A percentile compares a stretch with the other conserved stretches of the same genome.
These are phyloP conservation scores for Tyrophagus putrescentiae DNA, from an alignment of 1,140 invertebrate species.

Conservation along the genomic window DNA sequence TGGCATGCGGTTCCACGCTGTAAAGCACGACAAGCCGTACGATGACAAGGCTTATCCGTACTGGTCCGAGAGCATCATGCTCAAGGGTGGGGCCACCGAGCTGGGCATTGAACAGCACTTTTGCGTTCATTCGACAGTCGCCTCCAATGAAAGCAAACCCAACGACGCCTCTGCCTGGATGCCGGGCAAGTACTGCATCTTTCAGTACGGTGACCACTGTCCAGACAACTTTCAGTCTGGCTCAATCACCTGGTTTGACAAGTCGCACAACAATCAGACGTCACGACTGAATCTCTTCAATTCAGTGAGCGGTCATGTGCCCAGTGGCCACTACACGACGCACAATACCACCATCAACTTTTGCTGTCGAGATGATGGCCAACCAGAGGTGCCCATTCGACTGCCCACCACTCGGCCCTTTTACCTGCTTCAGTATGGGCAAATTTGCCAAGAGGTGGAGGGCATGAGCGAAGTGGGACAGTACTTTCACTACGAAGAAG, in stretches of 20 bases:
- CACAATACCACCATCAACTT: constrained; percentile 28
- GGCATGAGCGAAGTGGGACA: constrained; percentile 29
- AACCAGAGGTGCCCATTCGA: constrained; percentile 25
- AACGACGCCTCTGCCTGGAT: constrained; percentile 17
- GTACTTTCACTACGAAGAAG: constrained; percentile 30
- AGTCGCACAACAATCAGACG: constrained; percentile 18
- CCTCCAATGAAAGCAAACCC: constrained; percentile 6
- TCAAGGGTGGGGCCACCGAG: constrained; percentile 25
- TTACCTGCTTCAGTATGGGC: constrained; percentile 29
- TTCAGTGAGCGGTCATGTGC: background rate
- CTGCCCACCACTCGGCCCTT: constrained; percentile 29
- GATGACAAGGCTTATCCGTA: constrained; percentile 27
- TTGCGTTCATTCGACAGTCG: constrained; percentile 24
- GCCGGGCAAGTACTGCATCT: constrained; percentile 30
- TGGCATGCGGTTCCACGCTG: constrained; percentile 26
- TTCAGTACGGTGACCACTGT: constrained; percentile 28
- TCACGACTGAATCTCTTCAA: background rate
- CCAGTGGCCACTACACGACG: constrained; percentile 22
- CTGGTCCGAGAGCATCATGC: constrained; percentile 27
- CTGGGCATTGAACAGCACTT: constrained; percentile 28
- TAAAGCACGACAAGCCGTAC: constrained; percentile 25
- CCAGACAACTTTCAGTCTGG: constrained; percentile 28
- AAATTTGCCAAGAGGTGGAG: constrained; percentile 29
- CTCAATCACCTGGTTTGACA: constrained; percentile 28
- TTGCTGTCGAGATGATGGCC: constrained; percentile 29